A percentile compares a stretch with the other conserved stretches of the same genome.
phyloP scores from a whole-genome alignment of 2,888 invertebrate genomes.

The Megamerina dolium region DNA sequence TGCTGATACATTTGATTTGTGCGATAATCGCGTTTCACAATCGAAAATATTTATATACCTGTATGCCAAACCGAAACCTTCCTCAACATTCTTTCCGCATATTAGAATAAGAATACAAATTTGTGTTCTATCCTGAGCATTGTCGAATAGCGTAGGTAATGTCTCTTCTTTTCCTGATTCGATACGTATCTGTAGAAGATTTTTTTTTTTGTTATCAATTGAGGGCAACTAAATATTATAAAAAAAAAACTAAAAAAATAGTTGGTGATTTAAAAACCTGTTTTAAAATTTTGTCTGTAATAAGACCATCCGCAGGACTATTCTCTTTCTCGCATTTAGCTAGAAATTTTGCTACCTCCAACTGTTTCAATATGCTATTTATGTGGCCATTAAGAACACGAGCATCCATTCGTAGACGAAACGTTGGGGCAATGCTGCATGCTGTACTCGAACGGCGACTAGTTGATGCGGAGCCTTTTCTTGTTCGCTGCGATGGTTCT shows the following conservation, averaged over 20 bases:
- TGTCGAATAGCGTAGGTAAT: constrained; percentile 69
- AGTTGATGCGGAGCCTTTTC: constrained; percentile 10
- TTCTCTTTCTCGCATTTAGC: constrained; percentile 55
- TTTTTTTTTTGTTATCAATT: too few relatives aligned
- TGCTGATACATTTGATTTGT: too few relatives aligned
- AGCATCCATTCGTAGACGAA: constrained; percentile 66
- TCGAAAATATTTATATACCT: constrained; percentile 51
- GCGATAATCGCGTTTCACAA: too few relatives aligned
- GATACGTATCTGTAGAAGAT: constrained; percentile 30
- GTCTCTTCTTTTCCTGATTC: constrained; percentile 26
- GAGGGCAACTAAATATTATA: too few relatives aligned
- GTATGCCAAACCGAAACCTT: constrained; percentile 64
- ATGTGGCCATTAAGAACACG: constrained; percentile 71
- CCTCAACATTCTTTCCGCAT: constrained; percentile 62
- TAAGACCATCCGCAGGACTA: constrained; percentile 18
- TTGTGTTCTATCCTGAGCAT: constrained; percentile 61
- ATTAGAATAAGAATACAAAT: constrained; percentile 63
- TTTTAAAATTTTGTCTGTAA: constrained; percentile 36
- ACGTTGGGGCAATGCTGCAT: constrained; percentile 26
- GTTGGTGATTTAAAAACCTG: too few relatives aligned
- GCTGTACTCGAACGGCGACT: constrained; percentile 27
- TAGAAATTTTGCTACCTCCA: constrained; percentile 71
- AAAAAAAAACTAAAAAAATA: too few relatives aligned
- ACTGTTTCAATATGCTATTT: constrained; percentile 72
- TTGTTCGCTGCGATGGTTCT: constrained; percentile 19